Evolutionary conservation across 2,113 vertebrate genomes (phyloP).

Genomic region (Microcebus jonahi): DNA sequence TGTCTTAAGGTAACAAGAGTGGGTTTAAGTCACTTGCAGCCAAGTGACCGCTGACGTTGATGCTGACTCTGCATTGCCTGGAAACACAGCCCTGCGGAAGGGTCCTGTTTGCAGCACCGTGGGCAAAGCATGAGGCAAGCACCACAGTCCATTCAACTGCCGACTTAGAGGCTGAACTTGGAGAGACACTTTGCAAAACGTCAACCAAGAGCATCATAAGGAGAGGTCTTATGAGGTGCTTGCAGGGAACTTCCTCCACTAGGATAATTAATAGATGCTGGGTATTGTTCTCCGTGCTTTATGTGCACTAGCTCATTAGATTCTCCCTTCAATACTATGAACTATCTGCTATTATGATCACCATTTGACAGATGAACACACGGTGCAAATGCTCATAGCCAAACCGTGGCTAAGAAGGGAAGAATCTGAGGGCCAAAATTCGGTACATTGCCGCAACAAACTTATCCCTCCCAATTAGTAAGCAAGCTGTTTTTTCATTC

Average conservation of each 20-base stretch:
- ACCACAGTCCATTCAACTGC: background rate
- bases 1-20: background rate
- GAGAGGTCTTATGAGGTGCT: background rate
- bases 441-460: background rate
- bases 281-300: background rate
- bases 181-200: background rate
- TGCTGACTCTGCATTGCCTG: background rate
- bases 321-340: background rate
- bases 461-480: background rate
- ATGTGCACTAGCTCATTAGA: background rate
- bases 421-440: background rate
- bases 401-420: background rate
- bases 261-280: background rate
- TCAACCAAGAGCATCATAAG: background rate
- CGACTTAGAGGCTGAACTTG: background rate
- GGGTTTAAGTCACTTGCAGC: background rate
- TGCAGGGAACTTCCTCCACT: background rate
- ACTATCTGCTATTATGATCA: background rate
- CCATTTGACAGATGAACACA: background rate
- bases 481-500: slow-evolving; percentile 22
- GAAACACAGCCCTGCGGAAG: background rate
- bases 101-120: background rate
- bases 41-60: background rate
- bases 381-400: background rate
- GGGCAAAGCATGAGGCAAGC: background rate